Percentiles rank a stretch among this genome's conserved stretches.
These are phyloP conservation scores for Danio jaintianensis DNA, from an alignment of 2,797 vertebrate species.

Conservation along the genomic window DNA sequence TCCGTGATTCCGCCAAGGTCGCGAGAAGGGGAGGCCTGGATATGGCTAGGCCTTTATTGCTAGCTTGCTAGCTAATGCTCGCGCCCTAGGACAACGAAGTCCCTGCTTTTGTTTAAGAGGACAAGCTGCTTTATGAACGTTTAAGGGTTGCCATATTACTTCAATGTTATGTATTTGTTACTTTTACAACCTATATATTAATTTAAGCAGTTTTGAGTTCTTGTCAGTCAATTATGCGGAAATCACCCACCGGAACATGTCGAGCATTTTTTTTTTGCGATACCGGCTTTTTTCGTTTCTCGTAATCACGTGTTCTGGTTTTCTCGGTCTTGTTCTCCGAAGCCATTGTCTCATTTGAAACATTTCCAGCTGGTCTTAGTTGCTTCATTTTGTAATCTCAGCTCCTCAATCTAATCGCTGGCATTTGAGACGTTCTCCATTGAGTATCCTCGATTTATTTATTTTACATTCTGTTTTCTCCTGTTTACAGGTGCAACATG, in stretches of 20 bases:
- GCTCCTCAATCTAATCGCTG: background rate
- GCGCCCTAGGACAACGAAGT: background rate
- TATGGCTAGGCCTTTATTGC: constrained; percentile 1
- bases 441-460: background rate
- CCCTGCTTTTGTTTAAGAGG: constrained; percentile 23
- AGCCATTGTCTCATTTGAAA: background rate
- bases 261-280: background rate
- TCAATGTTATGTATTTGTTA: rapidly evolving
- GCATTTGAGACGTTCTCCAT: background rate
- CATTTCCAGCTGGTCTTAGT: background rate
- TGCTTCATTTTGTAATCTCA: background rate
- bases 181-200: background rate
- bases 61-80: constrained; percentile 32
- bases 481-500: constrained; percentile 81
- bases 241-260: constrained; percentile 21
- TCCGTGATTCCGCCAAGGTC: constrained; percentile 73
- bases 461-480: constrained; percentile 14
- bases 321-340: background rate
- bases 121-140: too few species aligned
- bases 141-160: background rate
- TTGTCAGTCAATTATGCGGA: background rate
- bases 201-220: background rate
- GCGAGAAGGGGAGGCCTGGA: constrained; percentile 65
- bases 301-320: background rate
- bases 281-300: background rate